Base-by-base conservation (phyloP, 2,797 vertebrate genomes). In the Enteromius afrohamiltoni region DNA sequence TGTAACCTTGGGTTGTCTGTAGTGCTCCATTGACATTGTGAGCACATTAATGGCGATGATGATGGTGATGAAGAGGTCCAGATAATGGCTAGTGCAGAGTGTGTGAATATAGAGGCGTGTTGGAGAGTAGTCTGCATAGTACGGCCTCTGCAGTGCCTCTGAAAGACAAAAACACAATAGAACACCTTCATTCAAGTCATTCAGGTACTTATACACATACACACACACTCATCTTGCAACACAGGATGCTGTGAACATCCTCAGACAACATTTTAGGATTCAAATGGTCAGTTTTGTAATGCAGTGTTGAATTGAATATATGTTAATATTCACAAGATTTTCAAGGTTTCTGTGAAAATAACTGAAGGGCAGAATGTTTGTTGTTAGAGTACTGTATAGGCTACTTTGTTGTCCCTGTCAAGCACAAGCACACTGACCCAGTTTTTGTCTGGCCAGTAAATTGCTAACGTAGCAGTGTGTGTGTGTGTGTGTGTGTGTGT, bases 11-110 rank as follows among this genome's bases (percentile, higher is more conserved):
- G 97, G 96, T 90, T 99, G 98, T 90, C 97, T 96, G 92, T 98
- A 99, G 94, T 99, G 97, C 88, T 99, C 97, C 97, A 99, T 96
- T 37, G 97, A 97, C 98, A 99, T 99, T 65, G 98, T 98, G 91
- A 99, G 93, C 86, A 99, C 97, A 16, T 99, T 99, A 92, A 98
- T 95, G 2, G 96, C 96, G 79, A 99, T 99, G 94, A 98, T 97
- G 92, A 98, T 95, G n/a, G 97, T 98, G 94, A 99, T 98, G 93
- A 99, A 99, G 84, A 99, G 96, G 86, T 99, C 98, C 67, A 99
- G 90, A 86, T 99, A 98, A 93, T 97, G 95, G 93, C 96, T 98
- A 87, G 98, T 98, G 90, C 97, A 98, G 79, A 99, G 91, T 0
- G 93, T 95, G 92, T 99, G 98, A 88, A 99, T 96, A 90, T 95